A percentile compares a stretch with the other conserved stretches of the same genome.
These are phyloP conservation scores for Hemichromis elongatus DNA, from an alignment of 2,113 vertebrate species.

Conservation along the genomic window DNA sequence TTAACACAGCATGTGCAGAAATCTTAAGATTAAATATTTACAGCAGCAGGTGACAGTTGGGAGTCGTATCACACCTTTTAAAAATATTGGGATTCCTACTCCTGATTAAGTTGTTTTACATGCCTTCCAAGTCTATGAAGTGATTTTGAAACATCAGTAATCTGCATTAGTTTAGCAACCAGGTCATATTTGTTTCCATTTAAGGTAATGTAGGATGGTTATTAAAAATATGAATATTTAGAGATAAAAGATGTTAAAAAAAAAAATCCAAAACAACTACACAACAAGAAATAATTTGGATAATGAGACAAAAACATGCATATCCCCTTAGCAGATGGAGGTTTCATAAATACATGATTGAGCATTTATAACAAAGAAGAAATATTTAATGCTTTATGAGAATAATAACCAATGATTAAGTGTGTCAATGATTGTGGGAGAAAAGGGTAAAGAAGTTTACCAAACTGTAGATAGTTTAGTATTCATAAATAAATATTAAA, in stretches of 20 bases:
- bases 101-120: not conserved
- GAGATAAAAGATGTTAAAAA: not conserved
- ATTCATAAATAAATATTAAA: not conserved
- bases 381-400: not conserved
- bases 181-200: not conserved
- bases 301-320: not conserved
- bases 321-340: not conserved
- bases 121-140: not conserved
- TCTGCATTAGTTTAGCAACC: not conserved
- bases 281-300: not conserved
- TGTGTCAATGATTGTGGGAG: not conserved
- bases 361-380: not conserved
- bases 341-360: not conserved
- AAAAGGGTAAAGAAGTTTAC: not conserved
- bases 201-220: not conserved
- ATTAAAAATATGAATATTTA: not conserved
- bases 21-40: not conserved
- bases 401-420: not conserved
- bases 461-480: not conserved
- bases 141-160: not conserved
- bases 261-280: not conserved
- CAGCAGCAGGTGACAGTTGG: not conserved
- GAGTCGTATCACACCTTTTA: not conserved
- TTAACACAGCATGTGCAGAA: not conserved
- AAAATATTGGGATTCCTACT: not conserved